Percentiles rank a stretch among this genome's conserved stretches.
Conservation (phyloP, 2,113 vertebrate genomes). For the Erythrolamprus reginae region DNA sequence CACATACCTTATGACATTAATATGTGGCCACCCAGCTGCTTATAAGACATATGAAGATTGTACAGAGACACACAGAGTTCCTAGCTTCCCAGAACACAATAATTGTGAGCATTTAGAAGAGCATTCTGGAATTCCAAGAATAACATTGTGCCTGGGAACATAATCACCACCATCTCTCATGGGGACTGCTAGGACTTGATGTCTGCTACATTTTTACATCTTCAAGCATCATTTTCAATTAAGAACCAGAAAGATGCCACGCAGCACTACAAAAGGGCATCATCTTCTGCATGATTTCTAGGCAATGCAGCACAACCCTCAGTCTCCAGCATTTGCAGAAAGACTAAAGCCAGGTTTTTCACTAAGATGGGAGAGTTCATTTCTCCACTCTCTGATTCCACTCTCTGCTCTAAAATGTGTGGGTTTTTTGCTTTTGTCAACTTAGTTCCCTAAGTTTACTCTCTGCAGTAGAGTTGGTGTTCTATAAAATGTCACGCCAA, state of each 20-base stretch:
- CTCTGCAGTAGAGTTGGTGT: neutral
- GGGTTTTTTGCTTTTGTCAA: neutral
- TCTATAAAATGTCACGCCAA: neutral
- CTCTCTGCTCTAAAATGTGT: neutral
- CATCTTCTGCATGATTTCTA: neutral
- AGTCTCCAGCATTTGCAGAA: neutral
- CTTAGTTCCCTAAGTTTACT: neutral
- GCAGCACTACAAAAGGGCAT: neutral
- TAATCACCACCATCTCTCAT: neutral
- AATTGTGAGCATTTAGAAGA: neutral
- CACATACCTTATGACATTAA: neutral
- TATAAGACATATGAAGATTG: neutral
- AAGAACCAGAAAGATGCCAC: neutral
- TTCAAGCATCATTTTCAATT: neutral
- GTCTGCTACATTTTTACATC: neutral
- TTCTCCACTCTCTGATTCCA: neutral
- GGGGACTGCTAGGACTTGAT: neutral
- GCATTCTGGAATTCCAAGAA: neutral
- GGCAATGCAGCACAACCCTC: neutral
- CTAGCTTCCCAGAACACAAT: neutral
- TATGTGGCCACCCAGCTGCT: neutral
- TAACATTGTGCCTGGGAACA: neutral
- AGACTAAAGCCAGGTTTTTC: neutral
- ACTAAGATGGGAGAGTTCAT: neutral
- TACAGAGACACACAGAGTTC: neutral